A percentile compares a stretch with the other conserved stretches of the same genome.
phyloP scores from a whole-genome alignment of 2,888 invertebrate species.

The Xestia sexstrigata region DNA sequence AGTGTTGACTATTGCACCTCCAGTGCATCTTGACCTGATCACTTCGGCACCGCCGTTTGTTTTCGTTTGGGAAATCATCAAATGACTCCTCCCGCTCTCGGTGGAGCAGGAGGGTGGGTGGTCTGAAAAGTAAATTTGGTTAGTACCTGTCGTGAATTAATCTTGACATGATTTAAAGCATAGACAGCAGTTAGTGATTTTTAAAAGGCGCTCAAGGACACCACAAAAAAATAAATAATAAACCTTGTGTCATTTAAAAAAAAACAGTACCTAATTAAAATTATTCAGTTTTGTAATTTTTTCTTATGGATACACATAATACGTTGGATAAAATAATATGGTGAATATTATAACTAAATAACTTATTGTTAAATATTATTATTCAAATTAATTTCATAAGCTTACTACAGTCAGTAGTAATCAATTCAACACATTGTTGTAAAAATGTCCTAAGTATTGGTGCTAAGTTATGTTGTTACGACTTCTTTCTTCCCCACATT shows the following conservation, averaged over 20 bases:
- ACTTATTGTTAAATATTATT: no score
- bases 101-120: no score
- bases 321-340: neutral
- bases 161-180: neutral
- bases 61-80: no score
- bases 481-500: neutral
- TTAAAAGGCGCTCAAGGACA: neutral
- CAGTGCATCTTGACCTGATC: constrained; percentile 45
- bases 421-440: neutral
- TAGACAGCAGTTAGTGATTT: neutral
- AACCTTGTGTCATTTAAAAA: no score
- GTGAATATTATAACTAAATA: no score
- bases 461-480: neutral
- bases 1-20: constrained; percentile 54
- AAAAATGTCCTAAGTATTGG: neutral
- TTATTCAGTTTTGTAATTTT: no score
- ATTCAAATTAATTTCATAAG: neutral
- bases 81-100: no score
- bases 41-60: constrained; percentile 30
- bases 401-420: no score
- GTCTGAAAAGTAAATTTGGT: constrained; percentile 11
- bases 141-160: neutral
- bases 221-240: no score
- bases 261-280: no score
- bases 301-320: neutral